A percentile compares a stretch with the other conserved stretches of the same genome.
These are phyloP conservation scores for Patella ulyssiponensis DNA, from an alignment of 2,888 invertebrate species.

Conservation along the genomic window DNA sequence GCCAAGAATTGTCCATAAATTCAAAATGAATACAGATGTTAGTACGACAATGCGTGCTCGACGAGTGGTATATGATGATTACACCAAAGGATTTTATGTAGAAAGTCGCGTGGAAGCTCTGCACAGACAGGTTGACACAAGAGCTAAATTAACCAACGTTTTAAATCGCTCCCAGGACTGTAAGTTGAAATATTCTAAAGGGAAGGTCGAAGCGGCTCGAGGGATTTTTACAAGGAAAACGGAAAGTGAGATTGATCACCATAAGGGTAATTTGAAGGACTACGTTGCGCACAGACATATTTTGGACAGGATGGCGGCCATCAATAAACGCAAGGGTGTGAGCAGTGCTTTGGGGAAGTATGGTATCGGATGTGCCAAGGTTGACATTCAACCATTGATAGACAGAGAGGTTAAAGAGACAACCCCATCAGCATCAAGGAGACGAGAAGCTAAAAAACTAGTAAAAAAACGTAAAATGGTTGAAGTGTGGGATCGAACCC, in stretches of 20 bases:
- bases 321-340: not conserved
- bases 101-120: conserved; percentile 56
- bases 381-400: conserved; percentile 49
- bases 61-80: conserved; percentile 55
- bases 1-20: not conserved
- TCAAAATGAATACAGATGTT: conserved; percentile 14
- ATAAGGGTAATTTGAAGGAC: conserved; percentile 50
- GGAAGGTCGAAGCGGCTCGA: conserved; percentile 50
- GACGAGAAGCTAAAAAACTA: conserved; percentile 45
- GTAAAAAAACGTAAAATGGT: conserved; percentile 45
- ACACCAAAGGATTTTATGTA: conserved; percentile 52
- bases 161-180: conserved; percentile 54
- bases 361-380: conserved; percentile 43
- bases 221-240: conserved; percentile 51
- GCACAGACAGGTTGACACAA: conserved; percentile 51
- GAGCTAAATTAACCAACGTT: conserved; percentile 52
- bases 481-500: conserved; percentile 48
- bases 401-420: conserved; percentile 49
- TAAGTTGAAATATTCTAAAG: conserved; percentile 43
- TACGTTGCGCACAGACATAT: conserved; percentile 55
- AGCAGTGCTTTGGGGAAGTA: conserved; percentile 48
- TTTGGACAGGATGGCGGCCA: conserved; percentile 41
- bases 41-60: conserved; percentile 44
- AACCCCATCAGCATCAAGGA: conserved; percentile 46
- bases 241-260: conserved; percentile 43